Percentiles rank a stretch among this genome's conserved stretches.
These are phyloP conservation scores for Euura saliciscinereae DNA, from an alignment of 1,140 invertebrate genomes.

Conservation along the genomic window DNA sequence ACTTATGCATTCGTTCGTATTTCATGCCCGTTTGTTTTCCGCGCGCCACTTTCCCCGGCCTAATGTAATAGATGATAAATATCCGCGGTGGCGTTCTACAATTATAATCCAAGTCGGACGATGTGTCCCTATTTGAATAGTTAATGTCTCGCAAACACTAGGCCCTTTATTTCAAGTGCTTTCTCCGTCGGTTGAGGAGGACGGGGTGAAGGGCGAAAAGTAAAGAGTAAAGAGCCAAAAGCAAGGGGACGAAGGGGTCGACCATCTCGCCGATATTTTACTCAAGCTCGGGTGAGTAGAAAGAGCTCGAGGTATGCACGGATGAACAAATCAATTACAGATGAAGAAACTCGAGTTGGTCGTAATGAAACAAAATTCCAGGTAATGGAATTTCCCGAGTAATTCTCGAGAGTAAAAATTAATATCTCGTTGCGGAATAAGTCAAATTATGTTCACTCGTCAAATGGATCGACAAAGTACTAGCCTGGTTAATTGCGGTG, in stretches of 20 bases:
- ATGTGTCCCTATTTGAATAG: constrained; percentile 11
- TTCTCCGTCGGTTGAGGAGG: background rate
- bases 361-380: background rate
- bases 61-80: constrained; percentile 16
- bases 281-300: background rate
- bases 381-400: background rate
- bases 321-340: constrained; percentile 2
- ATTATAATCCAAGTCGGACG: constrained; percentile 10
- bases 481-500: background rate
- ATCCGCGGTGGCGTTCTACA: constrained; percentile 12
- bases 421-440: background rate
- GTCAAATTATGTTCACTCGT: background rate
- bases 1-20: constrained; percentile 8
- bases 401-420: background rate
- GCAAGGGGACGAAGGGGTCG: background rate
- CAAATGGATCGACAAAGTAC: background rate
- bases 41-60: constrained; percentile 1
- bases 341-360: background rate
- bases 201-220: background rate
- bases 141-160: constrained; percentile 13
- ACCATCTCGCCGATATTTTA: background rate
- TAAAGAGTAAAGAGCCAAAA: background rate
- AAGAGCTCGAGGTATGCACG: background rate
- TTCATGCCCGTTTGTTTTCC: constrained; percentile 7
- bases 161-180: constrained; percentile 14